Evolutionary conservation across 2,113 vertebrate genomes (phyloP).

Genomic region (Catharus bicknelli): DNA sequence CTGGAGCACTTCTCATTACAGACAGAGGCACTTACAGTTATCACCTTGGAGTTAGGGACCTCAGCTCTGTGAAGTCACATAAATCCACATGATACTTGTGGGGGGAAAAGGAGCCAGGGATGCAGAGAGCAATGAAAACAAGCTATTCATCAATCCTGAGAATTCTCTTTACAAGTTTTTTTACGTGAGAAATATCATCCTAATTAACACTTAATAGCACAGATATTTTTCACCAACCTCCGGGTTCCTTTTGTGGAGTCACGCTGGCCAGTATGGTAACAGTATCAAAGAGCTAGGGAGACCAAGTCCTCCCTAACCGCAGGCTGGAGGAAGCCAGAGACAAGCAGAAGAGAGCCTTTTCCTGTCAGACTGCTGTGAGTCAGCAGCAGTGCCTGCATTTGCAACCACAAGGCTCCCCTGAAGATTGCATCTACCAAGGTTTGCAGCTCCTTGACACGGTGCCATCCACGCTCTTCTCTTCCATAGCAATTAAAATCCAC

Average conservation of each 20-base stretch:
- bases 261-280: too few relatives aligned
- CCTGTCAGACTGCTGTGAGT: background rate
- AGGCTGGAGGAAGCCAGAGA: background rate
- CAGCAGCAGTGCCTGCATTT: background rate
- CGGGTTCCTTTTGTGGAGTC: background rate
- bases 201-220: background rate
- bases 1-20: background rate
- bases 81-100: background rate
- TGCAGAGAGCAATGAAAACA: background rate
- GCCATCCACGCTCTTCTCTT: background rate
- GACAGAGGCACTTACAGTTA: fast-evolving
- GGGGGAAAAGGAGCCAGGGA: background rate
- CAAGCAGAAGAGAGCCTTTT: background rate
- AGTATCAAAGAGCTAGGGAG: too few relatives aligned
- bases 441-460: background rate
- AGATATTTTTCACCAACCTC: background rate
- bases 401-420: background rate
- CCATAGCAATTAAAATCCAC: background rate
- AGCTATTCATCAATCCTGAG: background rate
- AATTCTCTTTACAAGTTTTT: background rate
- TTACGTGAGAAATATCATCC: background rate
- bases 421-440: background rate
- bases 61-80: background rate
- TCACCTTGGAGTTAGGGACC: background rate
- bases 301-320: background rate